These are phyloP conservation scores for Willowsia nigromaculata DNA, from an alignment of 2,888 invertebrate species.

Conservation along the genomic window DNA sequence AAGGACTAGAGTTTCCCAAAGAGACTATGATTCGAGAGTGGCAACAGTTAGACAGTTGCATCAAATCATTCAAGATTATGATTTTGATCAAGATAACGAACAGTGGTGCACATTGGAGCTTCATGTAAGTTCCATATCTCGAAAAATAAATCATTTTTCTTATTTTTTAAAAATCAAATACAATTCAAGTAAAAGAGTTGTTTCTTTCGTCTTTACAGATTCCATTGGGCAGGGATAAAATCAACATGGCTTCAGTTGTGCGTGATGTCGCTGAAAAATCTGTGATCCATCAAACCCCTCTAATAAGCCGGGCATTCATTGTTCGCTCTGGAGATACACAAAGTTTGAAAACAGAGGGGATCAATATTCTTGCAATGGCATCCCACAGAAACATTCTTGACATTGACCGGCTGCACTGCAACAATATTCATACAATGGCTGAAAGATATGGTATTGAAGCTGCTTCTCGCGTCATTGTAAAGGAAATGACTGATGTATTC, in stretches of 20 bases:
- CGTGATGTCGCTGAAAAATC: conserved; percentile 86
- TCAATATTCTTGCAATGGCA: conserved; percentile 95
- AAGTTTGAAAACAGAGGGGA: conserved; percentile 95
- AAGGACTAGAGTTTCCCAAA: conserved; percentile 66
- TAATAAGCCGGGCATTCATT: conserved; percentile 92
- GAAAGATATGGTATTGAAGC: conserved; percentile 98
- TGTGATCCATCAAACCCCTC: conserved; percentile 89
- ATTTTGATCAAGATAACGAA: conserved; percentile 87
- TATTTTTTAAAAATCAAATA: no score
- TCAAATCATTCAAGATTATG: conserved; percentile 84
- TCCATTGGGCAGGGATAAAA: conserved; percentile 83
- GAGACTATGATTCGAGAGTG: conserved; percentile 60
- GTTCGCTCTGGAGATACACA: conserved; percentile 82
- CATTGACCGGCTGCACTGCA: conserved; percentile 91
- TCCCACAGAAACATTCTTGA: conserved; percentile 89
- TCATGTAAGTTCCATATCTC: conserved; percentile 82
- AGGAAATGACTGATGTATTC: conserved; percentile 97
- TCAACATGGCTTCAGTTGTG: conserved; percentile 89
- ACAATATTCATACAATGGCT: conserved; percentile 95
- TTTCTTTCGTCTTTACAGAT: conserved; percentile 72
- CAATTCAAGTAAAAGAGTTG: no score
- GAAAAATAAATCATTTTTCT: no score
- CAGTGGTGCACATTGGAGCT: conserved; percentile 93
- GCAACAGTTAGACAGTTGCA: conserved; percentile 81
- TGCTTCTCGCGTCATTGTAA: conserved; percentile 92